Evolutionary conservation across 2,888 invertebrate species (phyloP).

Genomic region (Bhutanitis thaidina): DNA sequence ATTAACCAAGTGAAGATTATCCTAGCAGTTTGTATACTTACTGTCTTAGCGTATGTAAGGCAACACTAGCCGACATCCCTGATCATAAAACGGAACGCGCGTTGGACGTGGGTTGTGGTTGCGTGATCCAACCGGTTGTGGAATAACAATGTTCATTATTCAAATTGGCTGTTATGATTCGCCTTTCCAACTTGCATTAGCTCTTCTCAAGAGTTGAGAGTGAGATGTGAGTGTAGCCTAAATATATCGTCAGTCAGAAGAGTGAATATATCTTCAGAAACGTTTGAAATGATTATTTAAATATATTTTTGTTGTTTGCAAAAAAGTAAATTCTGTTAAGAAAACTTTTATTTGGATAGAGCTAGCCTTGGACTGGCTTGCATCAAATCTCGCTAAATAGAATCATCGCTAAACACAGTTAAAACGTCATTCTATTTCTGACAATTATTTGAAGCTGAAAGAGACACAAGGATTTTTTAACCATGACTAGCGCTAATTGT

Average conservation of each 20-base stretch:
- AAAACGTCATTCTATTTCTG: no score
- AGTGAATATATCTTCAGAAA: background rate
- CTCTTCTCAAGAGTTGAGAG: constrained; percentile 15
- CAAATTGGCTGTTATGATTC: constrained; percentile 73
- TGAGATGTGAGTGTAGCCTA: constrained; percentile 4
- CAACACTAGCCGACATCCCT: constrained; percentile 44
- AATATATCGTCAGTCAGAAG: no score
- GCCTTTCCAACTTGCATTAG: constrained; percentile 22
- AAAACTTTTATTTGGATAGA: no score
- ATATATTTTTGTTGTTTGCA: background rate
- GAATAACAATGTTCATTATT: constrained; percentile 74
- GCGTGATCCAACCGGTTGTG: constrained; percentile 66
- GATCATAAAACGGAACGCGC: constrained; percentile 38
- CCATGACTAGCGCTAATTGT: no score
- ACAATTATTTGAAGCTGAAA: no score
- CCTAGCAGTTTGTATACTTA: background rate
- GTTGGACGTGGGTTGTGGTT: constrained; percentile 32
- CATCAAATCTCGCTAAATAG: no score
- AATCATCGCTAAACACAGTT: no score
- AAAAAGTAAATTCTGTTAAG: background rate
- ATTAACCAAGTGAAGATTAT: no score
- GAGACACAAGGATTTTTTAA: no score
- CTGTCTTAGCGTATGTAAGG: background rate
- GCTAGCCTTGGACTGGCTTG: no score
- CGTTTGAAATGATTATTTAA: constrained; percentile 1